A percentile compares a stretch with the other conserved stretches of the same genome.
Evolutionary conservation across 2,113 vertebrate species (phyloP).

Genomic region (Oncorhynchus nerka): DNA sequence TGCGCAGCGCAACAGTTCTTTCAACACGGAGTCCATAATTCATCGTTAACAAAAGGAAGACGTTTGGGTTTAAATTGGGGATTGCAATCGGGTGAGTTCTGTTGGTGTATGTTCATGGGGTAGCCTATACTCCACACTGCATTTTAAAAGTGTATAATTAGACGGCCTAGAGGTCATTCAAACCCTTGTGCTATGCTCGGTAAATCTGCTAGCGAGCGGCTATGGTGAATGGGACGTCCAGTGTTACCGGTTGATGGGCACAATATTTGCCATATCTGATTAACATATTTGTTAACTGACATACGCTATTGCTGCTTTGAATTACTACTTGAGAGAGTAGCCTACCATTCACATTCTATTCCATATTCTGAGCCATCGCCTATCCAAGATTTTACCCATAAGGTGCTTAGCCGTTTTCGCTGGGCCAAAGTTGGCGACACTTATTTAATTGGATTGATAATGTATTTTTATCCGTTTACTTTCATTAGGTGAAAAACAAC

Average conservation of each 20-base stretch:
- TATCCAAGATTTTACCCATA: neutral
- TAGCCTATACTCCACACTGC: neutral
- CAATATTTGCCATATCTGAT: no score
- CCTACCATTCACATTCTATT: no score
- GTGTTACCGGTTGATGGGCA: neutral
- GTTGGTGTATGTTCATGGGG: neutral
- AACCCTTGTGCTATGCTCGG: neutral
- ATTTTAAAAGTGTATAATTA: neutral
- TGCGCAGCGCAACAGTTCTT: neutral
- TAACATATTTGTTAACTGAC: no score
- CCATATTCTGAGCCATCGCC: no score
- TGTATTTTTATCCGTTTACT: neutral
- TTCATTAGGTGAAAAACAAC: no score
- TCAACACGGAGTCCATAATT: constrained; percentile 8
- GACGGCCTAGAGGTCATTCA: neutral
- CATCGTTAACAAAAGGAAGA: neutral
- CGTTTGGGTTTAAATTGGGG: neutral
- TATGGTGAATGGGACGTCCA: neutral
- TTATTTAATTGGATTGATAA: neutral
- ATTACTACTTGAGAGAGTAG: no score
- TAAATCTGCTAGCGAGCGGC: neutral
- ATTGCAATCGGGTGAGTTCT: neutral
- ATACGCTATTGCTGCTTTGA: no score
- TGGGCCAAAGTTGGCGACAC: neutral
- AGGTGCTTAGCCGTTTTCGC: neutral